Base-by-base conservation (phyloP, 2,113 vertebrate species). In the Oncorhynchus mykiss region DNA sequence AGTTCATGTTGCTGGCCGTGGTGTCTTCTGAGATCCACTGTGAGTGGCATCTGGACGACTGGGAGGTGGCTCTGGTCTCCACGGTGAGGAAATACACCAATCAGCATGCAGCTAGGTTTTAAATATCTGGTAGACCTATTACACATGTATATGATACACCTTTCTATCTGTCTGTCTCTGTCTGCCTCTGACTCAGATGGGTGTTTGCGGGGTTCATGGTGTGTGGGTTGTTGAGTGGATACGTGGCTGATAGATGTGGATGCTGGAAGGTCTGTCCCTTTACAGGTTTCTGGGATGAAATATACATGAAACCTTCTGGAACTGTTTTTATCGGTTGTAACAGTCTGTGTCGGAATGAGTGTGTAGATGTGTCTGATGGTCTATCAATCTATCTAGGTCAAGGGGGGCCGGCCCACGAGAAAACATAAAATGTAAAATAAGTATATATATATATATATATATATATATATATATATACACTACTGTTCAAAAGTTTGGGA, bases 191-290 rank as follows among this genome's bases (percentile, higher is more conserved):
- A 7, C 69, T 9, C 84, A 99, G 98, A 97, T 99, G 95, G 97
- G 97, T 98, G 89, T 99, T 99, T 85, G 91, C 98, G 20, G 97
- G 97, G 72, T 99, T 96, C 88, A 99, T 98, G 97, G 16, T 96
- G 0, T 96, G 94, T 89, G 98, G 98, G 20, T 88, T 95, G 6
- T 64, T 94, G 8, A 91, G 95, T 0, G 97, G 97, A 69, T 93
- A 96, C 68, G 49, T 97, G 22, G 96, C 98, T 0, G 97, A 99
- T 90, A 89, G 87, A 90, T 97, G 96, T 0, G 97, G 98, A 20
- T 95, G 96, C 82, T 95, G 96, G 95, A 99, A 96, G 95, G 98
- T 99, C 78, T n/a, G 59, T 5, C 2, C 6, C 20, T 34, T 34
- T 60, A 18, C 18, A 14, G 85, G 89, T 79, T 16, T 59, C 48